Evolutionary conservation across 2,797 vertebrate species (phyloP).

Genomic region (Hylomyscus alleni): DNA sequence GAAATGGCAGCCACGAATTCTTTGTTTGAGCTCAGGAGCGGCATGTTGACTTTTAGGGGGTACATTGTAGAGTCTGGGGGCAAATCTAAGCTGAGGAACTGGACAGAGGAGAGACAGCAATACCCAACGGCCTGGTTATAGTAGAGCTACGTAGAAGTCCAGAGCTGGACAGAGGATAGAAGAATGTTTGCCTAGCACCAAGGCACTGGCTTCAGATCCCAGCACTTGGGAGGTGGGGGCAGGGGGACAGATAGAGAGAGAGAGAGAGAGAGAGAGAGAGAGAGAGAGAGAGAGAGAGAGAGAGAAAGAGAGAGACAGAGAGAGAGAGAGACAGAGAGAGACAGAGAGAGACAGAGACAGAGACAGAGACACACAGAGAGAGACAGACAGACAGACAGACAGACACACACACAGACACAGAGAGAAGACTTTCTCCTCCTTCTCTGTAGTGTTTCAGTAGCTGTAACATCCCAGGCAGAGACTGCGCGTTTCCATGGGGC

Average conservation of each 20-base stretch:
- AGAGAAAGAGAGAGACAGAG: too few relatives aligned
- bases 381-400: too few relatives aligned
- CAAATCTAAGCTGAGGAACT: background rate
- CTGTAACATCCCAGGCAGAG: background rate
- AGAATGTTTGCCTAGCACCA: background rate
- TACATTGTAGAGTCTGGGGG: background rate
- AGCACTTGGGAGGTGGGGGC: background rate
- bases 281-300: too few relatives aligned
- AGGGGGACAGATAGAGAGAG: background rate
- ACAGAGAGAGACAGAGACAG: too few relatives aligned
- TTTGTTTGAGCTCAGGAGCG: background rate
- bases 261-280: too few relatives aligned
- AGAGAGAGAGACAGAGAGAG: too few relatives aligned
- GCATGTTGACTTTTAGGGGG: background rate
- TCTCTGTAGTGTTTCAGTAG: background rate
- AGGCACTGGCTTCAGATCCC: background rate
- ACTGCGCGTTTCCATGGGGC: background rate
- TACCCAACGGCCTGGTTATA: background rate
- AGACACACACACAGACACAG: too few relatives aligned
- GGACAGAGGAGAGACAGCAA: background rate
- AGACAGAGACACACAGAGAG: too few relatives aligned
- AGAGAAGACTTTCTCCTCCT: background rate
- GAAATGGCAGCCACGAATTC: background rate
- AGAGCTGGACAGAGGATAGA: background rate
- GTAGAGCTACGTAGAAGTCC: background rate